Percentiles rank a stretch among this genome's conserved stretches.
These are phyloP conservation scores for Drosophila atripex DNA, from an alignment of 2,888 invertebrate genomes.

Conservation along the genomic window DNA sequence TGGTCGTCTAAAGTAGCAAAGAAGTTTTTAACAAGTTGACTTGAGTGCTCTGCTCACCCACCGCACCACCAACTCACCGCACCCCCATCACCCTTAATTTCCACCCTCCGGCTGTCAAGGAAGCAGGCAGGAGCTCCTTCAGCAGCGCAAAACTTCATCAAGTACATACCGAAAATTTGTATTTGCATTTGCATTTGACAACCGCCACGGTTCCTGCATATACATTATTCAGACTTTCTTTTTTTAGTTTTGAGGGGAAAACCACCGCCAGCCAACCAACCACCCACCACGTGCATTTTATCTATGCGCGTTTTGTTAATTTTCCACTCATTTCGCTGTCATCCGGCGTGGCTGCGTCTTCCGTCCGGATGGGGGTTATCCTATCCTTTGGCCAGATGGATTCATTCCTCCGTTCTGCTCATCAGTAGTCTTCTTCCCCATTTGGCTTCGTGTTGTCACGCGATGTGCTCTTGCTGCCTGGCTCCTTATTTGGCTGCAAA, in stretches of 20 bases:
- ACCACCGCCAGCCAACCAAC: background rate
- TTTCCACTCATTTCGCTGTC: conserved; percentile 68
- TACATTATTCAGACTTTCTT: background rate
- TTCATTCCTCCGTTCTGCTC: conserved; percentile 62
- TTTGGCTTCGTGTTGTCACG: conserved; percentile 72
- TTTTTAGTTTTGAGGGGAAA: background rate
- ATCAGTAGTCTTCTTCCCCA: conserved; percentile 54
- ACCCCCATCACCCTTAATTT: background rate
- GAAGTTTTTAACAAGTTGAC: conserved; percentile 53
- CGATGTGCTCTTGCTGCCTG: conserved; percentile 52
- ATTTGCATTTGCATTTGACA: conserved; percentile 71
- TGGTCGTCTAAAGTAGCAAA: conserved; percentile 42
- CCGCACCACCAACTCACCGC: conserved; percentile 4
- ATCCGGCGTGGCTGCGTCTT: conserved; percentile 39
- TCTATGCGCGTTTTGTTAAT: conserved; percentile 72
- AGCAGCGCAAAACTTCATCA: conserved; percentile 56
- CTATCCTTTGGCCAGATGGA: conserved; percentile 37
- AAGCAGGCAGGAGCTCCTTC: conserved; percentile 22
- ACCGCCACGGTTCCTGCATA: conserved; percentile 62
- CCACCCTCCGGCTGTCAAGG: conserved; percentile 17
- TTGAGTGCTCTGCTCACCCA: conserved; percentile 26
- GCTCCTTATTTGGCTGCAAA: conserved; percentile 51
- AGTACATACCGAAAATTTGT: conserved; percentile 53
- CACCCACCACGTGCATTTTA: conserved; percentile 55
- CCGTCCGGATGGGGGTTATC: conserved; percentile 19